A percentile compares a stretch with the other conserved stretches of the same genome.
Evolutionary conservation across 2,797 vertebrate genomes (phyloP).

Genomic region (Argya squamiceps): DNA sequence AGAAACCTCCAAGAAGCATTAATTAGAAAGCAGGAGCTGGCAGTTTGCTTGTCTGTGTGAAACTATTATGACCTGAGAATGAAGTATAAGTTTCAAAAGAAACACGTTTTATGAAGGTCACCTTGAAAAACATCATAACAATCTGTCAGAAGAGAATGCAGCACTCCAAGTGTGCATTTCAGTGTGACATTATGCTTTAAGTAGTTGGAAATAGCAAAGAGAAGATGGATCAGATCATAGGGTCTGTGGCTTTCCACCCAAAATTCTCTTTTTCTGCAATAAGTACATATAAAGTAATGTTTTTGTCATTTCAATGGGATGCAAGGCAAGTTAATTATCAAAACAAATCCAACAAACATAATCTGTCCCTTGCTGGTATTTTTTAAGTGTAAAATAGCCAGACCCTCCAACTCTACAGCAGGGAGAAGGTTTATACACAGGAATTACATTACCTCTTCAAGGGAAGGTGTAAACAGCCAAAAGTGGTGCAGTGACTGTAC

Average conservation of each 20-base stretch:
- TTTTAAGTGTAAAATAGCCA: not conserved
- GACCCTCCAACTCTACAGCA: not conserved
- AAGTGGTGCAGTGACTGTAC: not conserved
- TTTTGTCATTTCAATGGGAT: constrained; percentile 51
- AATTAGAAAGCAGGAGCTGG: constrained; percentile 65
- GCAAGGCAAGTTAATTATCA: constrained; percentile 42
- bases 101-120: constrained; percentile 64
- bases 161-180: not conserved
- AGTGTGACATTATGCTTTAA: constrained; percentile 26
- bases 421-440: not conserved
- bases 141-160: constrained; percentile 27
- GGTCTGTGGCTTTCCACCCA: constrained; percentile 9
- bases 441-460: not conserved
- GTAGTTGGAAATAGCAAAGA: constrained; percentile 9
- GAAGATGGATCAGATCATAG: constrained; percentile 19
- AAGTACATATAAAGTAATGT: constrained; percentile 57
- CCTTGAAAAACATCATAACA: constrained; percentile 49
- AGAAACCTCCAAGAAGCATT: constrained; percentile 61
- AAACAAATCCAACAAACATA: constrained; percentile 51
- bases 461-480: not conserved
- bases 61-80: constrained; percentile 19
- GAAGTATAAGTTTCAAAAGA: not conserved
- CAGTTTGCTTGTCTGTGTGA: not conserved
- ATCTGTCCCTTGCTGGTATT: not conserved
- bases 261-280: constrained; percentile 42